Evolutionary conservation across 1,140 invertebrate species (phyloP), one percentile per base, ranked within the genome.

Genomic region (Halictus rubicundus): DNA sequence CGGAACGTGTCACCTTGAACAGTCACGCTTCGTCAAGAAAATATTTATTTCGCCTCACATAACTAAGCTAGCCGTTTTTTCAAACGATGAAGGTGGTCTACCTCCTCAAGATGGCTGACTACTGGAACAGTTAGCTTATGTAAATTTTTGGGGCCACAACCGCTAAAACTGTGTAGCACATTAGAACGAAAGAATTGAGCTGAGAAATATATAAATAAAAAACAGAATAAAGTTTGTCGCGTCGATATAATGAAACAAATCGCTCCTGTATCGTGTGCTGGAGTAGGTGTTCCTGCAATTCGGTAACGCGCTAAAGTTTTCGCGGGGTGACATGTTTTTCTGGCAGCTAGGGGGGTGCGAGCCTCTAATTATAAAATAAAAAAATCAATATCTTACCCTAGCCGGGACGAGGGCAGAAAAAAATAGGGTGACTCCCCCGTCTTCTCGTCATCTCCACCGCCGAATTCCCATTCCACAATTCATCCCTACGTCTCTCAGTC

Each of bases 321-420:
- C n/a, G 71, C 77, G 70, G 88, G 87, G 88, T 89, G 91, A 92
- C 90, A 91, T 92, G 87, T 93, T 92, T 92, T 92, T 92, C 88
- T 88, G 90, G 87, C 89, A 92, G 88, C 88, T 82, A 32, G 84
- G 90, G 91, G 90, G 91, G 90, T 90, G 89, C 87, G 88, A 91
- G 89, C 89, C 92, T 91, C 92, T 92, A 92, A 92, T 93, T 93
- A 93, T 93, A 93, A 93, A 93, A 92, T 93, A 93, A 92, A 93
- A 92, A 93, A 92, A 93, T 92, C 92, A 93, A 93, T 93, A 93
- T 92, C 91, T 91, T 92, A 91, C 91, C 92, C 92, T 88, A 91
- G 88, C 83, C 82, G 61, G 65, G 72, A 68, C 87, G 83, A 81
- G 74, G 79, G 82, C 85, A 88, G 76, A 88, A 92, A 92, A 92